phyloP scores from a whole-genome alignment of 1,140 invertebrate genomes.

The Muscidifurax raptorellus region DNA sequence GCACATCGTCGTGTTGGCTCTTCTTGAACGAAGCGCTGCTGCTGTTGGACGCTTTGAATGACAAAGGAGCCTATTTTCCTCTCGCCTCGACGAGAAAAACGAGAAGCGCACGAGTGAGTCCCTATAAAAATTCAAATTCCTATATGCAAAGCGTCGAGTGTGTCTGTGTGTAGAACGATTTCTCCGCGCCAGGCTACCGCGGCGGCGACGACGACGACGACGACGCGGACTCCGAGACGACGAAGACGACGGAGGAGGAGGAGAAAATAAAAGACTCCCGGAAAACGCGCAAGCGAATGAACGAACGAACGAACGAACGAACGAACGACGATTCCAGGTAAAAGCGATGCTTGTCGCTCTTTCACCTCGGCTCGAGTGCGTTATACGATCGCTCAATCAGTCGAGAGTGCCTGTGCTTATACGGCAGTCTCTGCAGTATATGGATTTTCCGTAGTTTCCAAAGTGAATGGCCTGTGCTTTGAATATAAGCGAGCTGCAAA shows the following conservation, averaged over 20 bases:
- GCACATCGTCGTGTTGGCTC: background rate
- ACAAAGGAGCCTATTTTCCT: slow-evolving; percentile 41
- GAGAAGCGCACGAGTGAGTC: slow-evolving; percentile 36
- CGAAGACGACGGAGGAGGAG: background rate
- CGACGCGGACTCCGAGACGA: too few relatives aligned
- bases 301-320: background rate
- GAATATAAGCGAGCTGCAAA: background rate
- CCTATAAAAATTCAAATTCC: slow-evolving; percentile 52
- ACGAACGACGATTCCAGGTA: slow-evolving; percentile 12
- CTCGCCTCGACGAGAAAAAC: background rate
- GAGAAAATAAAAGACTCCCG: background rate
- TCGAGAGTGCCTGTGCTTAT: background rate
- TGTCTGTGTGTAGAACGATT: background rate
- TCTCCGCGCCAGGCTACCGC: background rate
- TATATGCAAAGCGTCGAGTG: slow-evolving; percentile 10
- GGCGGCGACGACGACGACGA: too few relatives aligned
- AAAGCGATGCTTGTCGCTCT: slow-evolving; percentile 7
- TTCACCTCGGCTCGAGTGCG: background rate
- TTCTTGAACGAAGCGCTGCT: background rate
- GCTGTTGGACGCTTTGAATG: slow-evolving; percentile 37
- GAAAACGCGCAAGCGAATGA: background rate
- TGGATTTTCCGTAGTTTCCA: background rate
- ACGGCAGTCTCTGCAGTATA: background rate
- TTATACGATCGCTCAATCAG: slow-evolving; percentile 21
- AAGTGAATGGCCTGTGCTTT: background rate